A percentile compares a stretch with the other conserved stretches of the same genome.
Conservation (phyloP, 2,113 vertebrate genomes). For the Tautogolabrus adspersus region DNA sequence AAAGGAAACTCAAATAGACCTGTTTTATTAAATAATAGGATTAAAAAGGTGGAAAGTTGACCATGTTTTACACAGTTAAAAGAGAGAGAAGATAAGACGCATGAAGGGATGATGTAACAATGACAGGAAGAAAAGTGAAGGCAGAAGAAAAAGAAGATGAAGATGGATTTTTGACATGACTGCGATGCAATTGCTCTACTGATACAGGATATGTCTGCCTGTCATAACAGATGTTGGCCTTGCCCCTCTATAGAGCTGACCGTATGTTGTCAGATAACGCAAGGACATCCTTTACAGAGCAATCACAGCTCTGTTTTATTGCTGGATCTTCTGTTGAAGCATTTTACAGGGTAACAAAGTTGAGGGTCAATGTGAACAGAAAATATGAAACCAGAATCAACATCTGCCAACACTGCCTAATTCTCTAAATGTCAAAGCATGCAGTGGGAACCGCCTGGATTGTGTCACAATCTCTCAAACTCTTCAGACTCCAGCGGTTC, state of each 20-base stretch:
- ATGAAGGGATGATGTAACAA: no score
- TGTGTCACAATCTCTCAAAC: not conserved
- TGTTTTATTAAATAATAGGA: not conserved
- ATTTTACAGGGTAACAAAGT: not conserved
- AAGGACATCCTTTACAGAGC: not conserved
- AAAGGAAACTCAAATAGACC: not conserved
- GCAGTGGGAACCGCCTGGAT: not conserved
- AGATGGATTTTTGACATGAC: slow-evolving; percentile 12
- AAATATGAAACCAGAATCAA: not conserved
- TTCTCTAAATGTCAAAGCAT: not conserved
- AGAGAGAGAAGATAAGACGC: not conserved
- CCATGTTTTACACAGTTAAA: not conserved
- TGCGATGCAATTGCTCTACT: not conserved
- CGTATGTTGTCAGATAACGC: not conserved
- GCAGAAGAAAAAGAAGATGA: not conserved
- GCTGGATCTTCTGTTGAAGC: not conserved
- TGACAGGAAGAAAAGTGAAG: not conserved
- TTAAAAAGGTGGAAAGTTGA: no score
- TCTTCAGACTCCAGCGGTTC: not conserved
- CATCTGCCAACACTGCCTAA: not conserved
- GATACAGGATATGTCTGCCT: not conserved
- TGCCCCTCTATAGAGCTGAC: not conserved
- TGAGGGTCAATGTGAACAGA: not conserved
- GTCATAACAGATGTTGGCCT: slow-evolving; percentile 1
- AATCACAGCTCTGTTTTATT: not conserved